Conservation (phyloP, 2,797 vertebrate species). For the Crenuchus spilurus region DNA sequence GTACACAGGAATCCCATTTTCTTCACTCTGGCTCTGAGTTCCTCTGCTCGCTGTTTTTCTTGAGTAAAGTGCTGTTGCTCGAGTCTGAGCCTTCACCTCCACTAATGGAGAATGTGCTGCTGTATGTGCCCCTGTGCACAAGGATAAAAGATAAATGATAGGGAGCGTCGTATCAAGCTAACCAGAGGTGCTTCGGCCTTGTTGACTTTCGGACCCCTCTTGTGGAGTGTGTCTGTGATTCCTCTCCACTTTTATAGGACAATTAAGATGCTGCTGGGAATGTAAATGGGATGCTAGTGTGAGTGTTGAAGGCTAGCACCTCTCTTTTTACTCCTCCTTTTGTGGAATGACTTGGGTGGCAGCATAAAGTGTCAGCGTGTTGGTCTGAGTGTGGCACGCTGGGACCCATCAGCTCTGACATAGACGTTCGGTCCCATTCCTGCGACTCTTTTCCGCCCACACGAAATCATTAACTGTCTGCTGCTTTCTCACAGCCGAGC, state of each 20-base stretch:
- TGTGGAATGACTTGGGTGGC: constrained; percentile 10
- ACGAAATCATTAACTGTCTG: constrained; percentile 37
- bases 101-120: constrained; percentile 46
- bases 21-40: not conserved
- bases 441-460: not conserved
- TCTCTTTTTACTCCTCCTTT: not conserved
- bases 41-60: not conserved
- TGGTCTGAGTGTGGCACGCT: constrained; percentile 2
- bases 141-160: constrained; percentile 48
- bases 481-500: constrained; percentile 5
- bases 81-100: constrained; percentile 32
- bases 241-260: not conserved
- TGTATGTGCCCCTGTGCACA: constrained; percentile 17
- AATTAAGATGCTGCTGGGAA: constrained; percentile 11
- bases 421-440: not conserved
- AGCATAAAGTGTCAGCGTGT: constrained; percentile 20
- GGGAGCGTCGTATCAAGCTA: constrained; percentile 11
- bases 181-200: not conserved
- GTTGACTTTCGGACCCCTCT: constrained; percentile 51
- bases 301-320: not conserved
- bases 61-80: not conserved
- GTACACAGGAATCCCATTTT: constrained; percentile 45
- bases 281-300: not conserved
- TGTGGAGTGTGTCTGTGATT: constrained; percentile 45
- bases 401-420: constrained; percentile 6